Conservation (phyloP, 2,797 vertebrate species). For the Bothrops alternatus region DNA sequence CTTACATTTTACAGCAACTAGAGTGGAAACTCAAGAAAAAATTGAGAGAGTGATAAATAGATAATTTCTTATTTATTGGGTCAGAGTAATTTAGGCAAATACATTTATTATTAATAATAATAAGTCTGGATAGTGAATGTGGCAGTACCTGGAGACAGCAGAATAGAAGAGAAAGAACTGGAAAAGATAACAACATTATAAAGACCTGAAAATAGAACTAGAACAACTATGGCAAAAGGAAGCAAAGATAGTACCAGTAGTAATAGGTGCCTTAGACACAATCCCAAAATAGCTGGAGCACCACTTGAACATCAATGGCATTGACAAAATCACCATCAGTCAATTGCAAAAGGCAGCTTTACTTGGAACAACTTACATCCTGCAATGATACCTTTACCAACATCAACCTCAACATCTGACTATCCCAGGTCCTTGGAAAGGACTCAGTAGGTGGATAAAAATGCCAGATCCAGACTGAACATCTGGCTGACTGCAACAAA, state of each 20-base stretch:
- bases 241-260: not conserved
- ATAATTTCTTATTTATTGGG: conserved; percentile 21
- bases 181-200: not conserved
- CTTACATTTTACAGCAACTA: not conserved
- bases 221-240: not conserved
- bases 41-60: not conserved
- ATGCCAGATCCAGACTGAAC: not conserved
- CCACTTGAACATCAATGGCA: not conserved
- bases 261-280: not conserved
- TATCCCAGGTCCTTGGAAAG: not conserved
- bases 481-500: not conserved
- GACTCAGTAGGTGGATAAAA: not conserved
- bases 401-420: not conserved
- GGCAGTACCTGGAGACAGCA: not conserved
- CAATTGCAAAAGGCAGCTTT: not conserved
- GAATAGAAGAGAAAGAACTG: not conserved
- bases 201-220: not conserved
- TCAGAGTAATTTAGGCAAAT: not conserved
- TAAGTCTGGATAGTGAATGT: not conserved
- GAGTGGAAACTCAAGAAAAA: not conserved
- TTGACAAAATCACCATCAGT: not conserved
- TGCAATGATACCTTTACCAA: not conserved
- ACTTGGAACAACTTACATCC: not conserved
- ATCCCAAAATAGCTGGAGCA: not conserved
- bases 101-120: not conserved